Conservation (phyloP, 1,140 invertebrate species). For the Wasmannia auropunctata region DNA sequence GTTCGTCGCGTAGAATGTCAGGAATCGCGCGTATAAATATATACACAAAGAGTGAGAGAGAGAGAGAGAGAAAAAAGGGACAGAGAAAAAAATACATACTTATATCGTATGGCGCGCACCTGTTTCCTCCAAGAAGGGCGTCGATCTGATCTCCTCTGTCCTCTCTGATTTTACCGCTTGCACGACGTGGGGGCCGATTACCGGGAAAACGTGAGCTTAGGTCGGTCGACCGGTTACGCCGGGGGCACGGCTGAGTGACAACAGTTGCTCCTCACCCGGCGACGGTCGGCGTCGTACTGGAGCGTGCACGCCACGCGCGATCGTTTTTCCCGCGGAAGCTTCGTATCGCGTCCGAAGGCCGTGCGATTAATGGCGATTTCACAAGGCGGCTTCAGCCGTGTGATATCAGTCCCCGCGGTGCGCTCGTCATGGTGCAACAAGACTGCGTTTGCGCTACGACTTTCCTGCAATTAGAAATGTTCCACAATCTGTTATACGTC, state of each 20-base stretch:
- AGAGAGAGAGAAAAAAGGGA: neutral
- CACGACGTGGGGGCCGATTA: neutral
- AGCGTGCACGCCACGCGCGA: constrained; percentile 42
- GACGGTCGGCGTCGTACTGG: constrained; percentile 57
- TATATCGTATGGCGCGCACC: neutral
- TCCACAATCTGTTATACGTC: neutral
- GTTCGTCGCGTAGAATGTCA: neutral
- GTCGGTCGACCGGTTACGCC: neutral
- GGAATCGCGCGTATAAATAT: neutral
- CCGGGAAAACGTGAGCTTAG: neutral
- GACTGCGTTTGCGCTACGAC: neutral
- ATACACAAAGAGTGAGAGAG: too few species aligned
- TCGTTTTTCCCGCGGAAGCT: constrained; percentile 50
- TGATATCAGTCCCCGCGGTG: neutral
- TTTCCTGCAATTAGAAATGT: constrained; percentile 18
- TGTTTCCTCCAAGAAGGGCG: neutral
- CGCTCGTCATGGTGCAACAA: neutral
- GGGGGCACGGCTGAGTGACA: neutral
- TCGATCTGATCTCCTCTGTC: neutral
- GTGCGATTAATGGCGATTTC: constrained; percentile 34
- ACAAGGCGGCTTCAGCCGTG: constrained; percentile 10
- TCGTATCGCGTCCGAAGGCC: constrained; percentile 41
- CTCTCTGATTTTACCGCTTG: neutral
- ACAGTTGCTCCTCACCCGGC: neutral
- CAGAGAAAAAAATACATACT: neutral